phyloP scores from a whole-genome alignment of 2,113 vertebrate genomes.

The Formicarius rufipectus region DNA sequence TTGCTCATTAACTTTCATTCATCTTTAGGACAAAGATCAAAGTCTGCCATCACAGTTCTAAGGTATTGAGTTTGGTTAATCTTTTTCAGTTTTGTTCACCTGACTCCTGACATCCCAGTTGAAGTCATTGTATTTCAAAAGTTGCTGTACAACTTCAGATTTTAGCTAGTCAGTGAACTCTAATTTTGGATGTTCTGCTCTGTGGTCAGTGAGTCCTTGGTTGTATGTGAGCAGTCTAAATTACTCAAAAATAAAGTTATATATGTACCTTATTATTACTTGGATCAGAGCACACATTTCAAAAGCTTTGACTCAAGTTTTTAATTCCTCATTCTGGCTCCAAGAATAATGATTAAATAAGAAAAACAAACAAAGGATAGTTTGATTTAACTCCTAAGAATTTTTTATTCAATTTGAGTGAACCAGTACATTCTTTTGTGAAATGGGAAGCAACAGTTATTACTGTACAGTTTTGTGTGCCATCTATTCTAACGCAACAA shows the following conservation, averaged over 20 bases:
- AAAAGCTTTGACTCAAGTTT: not conserved
- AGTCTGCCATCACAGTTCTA: not conserved
- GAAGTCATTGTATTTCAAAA: not conserved
- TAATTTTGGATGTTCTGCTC: not conserved
- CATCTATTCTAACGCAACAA: not conserved
- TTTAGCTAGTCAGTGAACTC: not conserved
- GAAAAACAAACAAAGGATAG: not conserved
- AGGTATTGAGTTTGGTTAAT: not conserved
- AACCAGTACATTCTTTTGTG: slow-evolving; percentile 15
- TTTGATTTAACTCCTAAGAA: not conserved
- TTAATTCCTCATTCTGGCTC: not conserved
- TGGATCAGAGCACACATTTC: not conserved
- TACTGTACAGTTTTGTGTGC: not conserved
- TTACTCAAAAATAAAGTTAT: not conserved
- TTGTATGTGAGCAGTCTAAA: not conserved
- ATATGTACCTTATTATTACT: not conserved
- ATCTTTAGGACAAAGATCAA: not conserved
- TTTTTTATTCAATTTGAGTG: slow-evolving; percentile 37
- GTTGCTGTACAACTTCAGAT: not conserved
- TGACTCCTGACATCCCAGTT: not conserved
- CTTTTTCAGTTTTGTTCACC: not conserved
- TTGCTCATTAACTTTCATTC: not conserved
- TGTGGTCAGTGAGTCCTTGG: not conserved
- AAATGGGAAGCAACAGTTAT: not conserved
- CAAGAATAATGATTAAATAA: not conserved